A percentile compares a stretch with the other conserved stretches of the same genome.
Conservation (phyloP, 2,797 vertebrate genomes). For the Coracias cyanogaster region DNA sequence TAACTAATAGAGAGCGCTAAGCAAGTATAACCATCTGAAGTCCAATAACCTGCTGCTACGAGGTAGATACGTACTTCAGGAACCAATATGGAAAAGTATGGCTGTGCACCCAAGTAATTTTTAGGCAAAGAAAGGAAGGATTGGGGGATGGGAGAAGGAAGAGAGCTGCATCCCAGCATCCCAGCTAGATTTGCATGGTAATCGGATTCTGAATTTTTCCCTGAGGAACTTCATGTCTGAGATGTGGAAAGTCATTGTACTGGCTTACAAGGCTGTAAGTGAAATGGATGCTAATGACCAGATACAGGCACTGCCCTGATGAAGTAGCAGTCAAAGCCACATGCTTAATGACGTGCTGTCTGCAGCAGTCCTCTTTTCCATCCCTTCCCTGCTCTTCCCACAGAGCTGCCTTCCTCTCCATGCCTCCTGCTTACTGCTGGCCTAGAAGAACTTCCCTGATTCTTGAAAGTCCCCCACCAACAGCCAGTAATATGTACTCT, state of each 20-base stretch:
- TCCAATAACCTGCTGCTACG: not conserved
- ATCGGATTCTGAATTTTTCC: conserved; percentile 14
- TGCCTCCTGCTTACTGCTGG: not conserved
- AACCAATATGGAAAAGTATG: not conserved
- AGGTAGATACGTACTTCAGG: not conserved
- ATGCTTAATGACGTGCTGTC: not conserved
- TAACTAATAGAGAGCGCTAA: not conserved
- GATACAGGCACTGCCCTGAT: not conserved
- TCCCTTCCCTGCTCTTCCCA: not conserved
- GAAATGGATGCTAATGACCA: not conserved
- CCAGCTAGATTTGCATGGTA: conserved; percentile 5
- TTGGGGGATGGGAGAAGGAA: not conserved
- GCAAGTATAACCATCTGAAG: not conserved
- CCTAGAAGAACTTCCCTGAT: not conserved
- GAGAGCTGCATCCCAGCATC: not conserved
- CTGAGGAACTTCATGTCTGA: not conserved
- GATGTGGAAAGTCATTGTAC: not conserved
- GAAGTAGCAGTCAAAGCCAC: not conserved
- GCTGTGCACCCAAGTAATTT: not conserved
- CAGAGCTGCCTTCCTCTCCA: not conserved
- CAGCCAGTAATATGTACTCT: not conserved
- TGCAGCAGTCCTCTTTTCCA: fast-evolving
- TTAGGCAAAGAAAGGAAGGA: not conserved
- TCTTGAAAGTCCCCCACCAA: not conserved
- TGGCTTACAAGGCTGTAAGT: not conserved